These are phyloP conservation scores for Myoxocephalus aenaeus DNA, from an alignment of 2,797 vertebrate genomes.

Conservation along the genomic window DNA sequence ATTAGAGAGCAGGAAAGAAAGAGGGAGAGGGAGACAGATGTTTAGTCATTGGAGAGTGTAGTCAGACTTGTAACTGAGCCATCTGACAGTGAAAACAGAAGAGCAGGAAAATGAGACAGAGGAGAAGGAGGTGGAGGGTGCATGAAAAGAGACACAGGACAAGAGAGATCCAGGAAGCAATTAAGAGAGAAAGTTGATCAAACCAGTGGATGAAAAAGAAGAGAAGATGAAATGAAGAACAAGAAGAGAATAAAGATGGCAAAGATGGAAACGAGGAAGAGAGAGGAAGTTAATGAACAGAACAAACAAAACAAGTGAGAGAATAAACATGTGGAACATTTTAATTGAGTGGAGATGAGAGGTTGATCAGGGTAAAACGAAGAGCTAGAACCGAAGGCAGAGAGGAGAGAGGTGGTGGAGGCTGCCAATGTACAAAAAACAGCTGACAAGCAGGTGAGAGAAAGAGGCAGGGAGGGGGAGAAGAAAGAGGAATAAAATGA, in stretches of 20 bases:
- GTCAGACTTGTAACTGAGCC: constrained; percentile 45
- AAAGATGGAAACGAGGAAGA: neutral
- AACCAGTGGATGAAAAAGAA: constrained; percentile 32
- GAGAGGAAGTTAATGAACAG: constrained; percentile 13
- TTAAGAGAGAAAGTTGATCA: constrained; percentile 28
- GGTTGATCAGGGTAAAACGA: constrained; percentile 22
- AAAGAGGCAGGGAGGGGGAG: constrained; percentile 23
- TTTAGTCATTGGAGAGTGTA: constrained; percentile 39
- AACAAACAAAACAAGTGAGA: constrained; percentile 4
- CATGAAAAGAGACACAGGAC: constrained; percentile 11
- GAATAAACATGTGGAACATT: constrained; percentile 49
- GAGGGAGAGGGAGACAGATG: constrained; percentile 41
- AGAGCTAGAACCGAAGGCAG: constrained; percentile 4
- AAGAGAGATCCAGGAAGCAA: constrained; percentile 11
- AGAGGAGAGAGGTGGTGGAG: constrained; percentile 12
- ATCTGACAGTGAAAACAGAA: constrained; percentile 42
- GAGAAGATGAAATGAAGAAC: constrained; percentile 34
- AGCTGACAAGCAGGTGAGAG: constrained; percentile 59
- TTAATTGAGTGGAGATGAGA: constrained; percentile 40
- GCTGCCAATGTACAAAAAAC: constrained; percentile 44
- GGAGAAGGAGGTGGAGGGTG: constrained; percentile 19
- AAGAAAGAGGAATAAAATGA: constrained; percentile 33
- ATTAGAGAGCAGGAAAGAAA: constrained; percentile 29
- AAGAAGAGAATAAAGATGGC: constrained; percentile 19
- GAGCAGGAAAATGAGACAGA: constrained; percentile 21